phyloP scores from a whole-genome alignment of 2,888 invertebrate genomes.

The Hofmannophila pseudospretella region DNA sequence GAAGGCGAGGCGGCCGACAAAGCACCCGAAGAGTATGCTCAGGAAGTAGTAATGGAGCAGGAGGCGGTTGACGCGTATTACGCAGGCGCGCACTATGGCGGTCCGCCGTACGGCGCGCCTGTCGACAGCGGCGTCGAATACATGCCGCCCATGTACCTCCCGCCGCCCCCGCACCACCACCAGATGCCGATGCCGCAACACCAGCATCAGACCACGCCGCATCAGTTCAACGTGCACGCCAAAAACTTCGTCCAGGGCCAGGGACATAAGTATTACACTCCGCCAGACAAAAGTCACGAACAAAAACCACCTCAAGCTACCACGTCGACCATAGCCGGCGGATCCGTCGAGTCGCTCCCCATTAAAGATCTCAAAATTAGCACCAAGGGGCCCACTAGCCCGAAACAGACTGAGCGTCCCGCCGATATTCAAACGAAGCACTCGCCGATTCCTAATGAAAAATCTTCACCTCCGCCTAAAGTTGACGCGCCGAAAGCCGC shows the following conservation, averaged over 20 bases:
- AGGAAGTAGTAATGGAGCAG: conserved; percentile 69
- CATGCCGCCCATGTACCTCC: conserved; percentile 63
- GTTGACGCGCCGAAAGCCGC: conserved; percentile 47
- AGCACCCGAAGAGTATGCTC: conserved; percentile 65
- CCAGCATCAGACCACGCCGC: conserved; percentile 49
- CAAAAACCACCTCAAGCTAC: conserved; percentile 33
- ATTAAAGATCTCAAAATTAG: conserved; percentile 65
- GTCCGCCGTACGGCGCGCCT: conserved; percentile 55
- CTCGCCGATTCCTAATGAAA: conserved; percentile 37
- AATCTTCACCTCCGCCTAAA: conserved; percentile 40
- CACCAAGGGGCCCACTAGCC: conserved; percentile 52
- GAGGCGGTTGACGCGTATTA: conserved; percentile 72
- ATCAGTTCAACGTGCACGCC: conserved; percentile 72
- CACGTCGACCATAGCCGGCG: conserved; percentile 30
- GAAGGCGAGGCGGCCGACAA: conserved; percentile 63
- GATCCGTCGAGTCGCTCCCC: conserved; percentile 51
- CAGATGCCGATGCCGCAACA: conserved; percentile 49
- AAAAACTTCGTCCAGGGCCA: conserved; percentile 71
- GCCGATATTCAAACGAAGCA: conserved; percentile 36
- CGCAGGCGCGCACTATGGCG: conserved; percentile 56
- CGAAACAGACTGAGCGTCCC: conserved; percentile 50
- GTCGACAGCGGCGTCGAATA: conserved; percentile 61
- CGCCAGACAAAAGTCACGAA: conserved; percentile 48
- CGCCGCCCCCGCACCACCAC: conserved; percentile 53
- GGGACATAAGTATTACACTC: conserved; percentile 39